A percentile compares a stretch with the other conserved stretches of the same genome.
phyloP scores from a whole-genome alignment of 1,140 invertebrate species.

The Megalonaias nervosa region DNA sequence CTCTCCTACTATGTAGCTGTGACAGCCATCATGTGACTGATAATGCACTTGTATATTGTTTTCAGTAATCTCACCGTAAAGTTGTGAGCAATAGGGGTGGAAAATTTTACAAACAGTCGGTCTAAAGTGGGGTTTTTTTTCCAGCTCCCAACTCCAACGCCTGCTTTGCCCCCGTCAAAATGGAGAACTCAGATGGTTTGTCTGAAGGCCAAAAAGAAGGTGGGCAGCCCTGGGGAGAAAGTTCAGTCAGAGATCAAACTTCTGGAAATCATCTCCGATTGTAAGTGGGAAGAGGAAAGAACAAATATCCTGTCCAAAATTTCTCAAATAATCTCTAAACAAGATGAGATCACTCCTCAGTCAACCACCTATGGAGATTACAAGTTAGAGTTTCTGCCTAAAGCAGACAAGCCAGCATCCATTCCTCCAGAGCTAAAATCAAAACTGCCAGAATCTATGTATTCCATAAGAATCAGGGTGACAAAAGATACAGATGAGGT shows the following conservation, averaged over 20 bases:
- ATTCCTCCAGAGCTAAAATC: slow-evolving; percentile 60
- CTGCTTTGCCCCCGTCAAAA: background rate
- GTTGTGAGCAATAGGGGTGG: no score
- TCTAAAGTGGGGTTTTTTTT: background rate
- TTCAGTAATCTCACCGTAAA: no score
- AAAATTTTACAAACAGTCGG: background rate
- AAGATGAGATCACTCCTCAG: background rate
- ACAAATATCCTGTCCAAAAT: slow-evolving; percentile 57
- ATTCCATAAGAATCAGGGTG: slow-evolving; percentile 54
- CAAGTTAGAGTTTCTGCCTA: slow-evolving; percentile 56
- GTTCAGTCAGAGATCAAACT: slow-evolving; percentile 51
- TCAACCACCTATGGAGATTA: slow-evolving; percentile 45
- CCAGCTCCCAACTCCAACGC: background rate
- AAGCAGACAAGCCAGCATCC: slow-evolving; percentile 54
- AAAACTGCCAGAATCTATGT: slow-evolving; percentile 59
- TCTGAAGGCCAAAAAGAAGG: slow-evolving; percentile 52
- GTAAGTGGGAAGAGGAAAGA: slow-evolving; percentile 57
- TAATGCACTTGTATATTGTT: no score
- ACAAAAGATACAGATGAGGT: slow-evolving; percentile 7
- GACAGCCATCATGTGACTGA: no score
- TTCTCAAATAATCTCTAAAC: slow-evolving; percentile 39
- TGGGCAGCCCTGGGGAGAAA: slow-evolving; percentile 20
- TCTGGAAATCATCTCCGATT: slow-evolving; percentile 63
- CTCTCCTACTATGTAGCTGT: no score
- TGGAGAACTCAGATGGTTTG: slow-evolving; percentile 65